Percentiles rank a stretch among this genome's conserved stretches.
Evolutionary conservation across 2,113 vertebrate genomes (phyloP).

Genomic region (Brienomyrus longianalis): DNA sequence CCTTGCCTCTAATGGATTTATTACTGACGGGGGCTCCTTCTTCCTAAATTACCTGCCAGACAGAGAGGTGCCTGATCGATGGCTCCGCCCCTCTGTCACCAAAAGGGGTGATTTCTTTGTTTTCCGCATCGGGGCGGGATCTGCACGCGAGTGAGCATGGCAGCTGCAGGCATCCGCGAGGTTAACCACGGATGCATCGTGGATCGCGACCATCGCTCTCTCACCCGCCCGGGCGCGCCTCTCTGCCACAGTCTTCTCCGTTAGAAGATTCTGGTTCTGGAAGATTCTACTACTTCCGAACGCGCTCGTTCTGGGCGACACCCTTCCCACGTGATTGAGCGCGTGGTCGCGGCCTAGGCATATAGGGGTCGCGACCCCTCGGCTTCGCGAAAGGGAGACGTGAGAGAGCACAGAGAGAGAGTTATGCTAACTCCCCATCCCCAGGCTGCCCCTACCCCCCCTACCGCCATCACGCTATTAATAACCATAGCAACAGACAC

Average conservation of each 20-base stretch:
- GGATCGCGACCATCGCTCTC: not conserved
- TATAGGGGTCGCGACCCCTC: not conserved
- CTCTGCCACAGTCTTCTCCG: not conserved
- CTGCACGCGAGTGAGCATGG: not conserved
- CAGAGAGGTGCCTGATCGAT: slow-evolving; percentile 34
- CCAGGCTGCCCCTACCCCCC: not conserved
- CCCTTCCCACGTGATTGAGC: not conserved
- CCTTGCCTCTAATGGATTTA: slow-evolving; percentile 27
- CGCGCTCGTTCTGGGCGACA: not conserved
- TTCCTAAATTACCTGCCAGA: slow-evolving; percentile 36
- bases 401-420: not conserved
- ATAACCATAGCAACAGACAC: slow-evolving; percentile 54
- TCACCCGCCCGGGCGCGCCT: not conserved
- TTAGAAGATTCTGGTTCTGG: not conserved
- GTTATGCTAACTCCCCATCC: not conserved
- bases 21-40: slow-evolving; percentile 34
- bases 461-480: slow-evolving; percentile 23
- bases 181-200: not conserved
- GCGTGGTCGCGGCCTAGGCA: too few species aligned
- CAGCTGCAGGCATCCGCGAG: not conserved
- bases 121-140: not conserved
- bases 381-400: not conserved
- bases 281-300: not conserved
- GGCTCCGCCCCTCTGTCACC: slow-evolving; percentile 9
- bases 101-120: slow-evolving; percentile 11